These are phyloP conservation scores for Rhodinocichla rosea DNA, from an alignment of 2,113 vertebrate species.

Conservation along the genomic window DNA sequence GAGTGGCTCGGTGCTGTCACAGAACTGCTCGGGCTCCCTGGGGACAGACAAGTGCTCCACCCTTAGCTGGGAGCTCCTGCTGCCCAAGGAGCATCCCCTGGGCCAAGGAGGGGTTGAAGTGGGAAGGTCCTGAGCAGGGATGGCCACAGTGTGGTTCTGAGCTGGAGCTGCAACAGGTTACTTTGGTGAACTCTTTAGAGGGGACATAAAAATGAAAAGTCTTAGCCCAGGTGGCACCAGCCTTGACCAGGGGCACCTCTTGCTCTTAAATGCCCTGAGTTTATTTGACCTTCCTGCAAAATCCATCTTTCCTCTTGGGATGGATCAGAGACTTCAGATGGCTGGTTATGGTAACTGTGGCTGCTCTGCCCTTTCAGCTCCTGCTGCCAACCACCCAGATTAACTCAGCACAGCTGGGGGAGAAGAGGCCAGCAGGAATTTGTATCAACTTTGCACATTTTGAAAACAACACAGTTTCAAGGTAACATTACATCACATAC, in stretches of 20 bases:
- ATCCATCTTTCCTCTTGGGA: background rate
- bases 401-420: background rate
- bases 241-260: background rate
- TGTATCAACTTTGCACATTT: background rate
- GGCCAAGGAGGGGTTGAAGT: background rate
- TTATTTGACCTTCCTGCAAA: background rate
- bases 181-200: background rate
- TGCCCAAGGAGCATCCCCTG: background rate
- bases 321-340: background rate
- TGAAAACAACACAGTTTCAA: background rate
- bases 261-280: background rate
- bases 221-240: background rate
- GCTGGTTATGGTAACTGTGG: accelerated
- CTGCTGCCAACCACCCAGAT: background rate
- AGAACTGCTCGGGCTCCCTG: background rate
- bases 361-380: background rate
- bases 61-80: background rate
- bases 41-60: background rate
- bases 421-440: background rate
- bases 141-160: accelerated
- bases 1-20: background rate
- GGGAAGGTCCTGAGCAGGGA: background rate
- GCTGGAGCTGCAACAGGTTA: background rate
- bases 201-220: background rate
- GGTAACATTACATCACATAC: background rate